phyloP scores from a whole-genome alignment of 2,113 vertebrate genomes.

The Chlamydotis undulata region DNA sequence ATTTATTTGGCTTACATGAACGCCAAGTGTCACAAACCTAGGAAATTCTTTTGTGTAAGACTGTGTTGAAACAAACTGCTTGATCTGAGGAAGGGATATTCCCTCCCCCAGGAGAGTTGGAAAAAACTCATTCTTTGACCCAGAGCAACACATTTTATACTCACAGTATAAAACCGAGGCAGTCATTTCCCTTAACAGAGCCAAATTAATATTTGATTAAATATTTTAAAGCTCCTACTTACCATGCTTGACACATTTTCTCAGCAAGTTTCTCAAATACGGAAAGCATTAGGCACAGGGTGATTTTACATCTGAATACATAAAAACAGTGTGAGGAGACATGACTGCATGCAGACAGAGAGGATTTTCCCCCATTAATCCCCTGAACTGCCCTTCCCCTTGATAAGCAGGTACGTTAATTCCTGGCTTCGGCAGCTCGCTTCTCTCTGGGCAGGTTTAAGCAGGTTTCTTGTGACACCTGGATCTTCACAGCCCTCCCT shows the following conservation, averaged over 20 bases:
- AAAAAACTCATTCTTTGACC: conserved; percentile 26
- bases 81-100: background rate
- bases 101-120: background rate
- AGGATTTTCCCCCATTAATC: background rate
- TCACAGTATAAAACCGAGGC: conserved; percentile 13
- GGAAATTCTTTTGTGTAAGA: conserved; percentile 12
- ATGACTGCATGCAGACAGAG: background rate
- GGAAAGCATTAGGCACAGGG: conserved; percentile 34
- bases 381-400: background rate
- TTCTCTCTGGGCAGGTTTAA: conserved; percentile 7
- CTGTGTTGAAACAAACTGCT: conserved; percentile 3
- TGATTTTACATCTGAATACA: conserved; percentile 43
- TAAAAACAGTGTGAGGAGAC: conserved; percentile 22
- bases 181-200: conserved; percentile 46
- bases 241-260: conserved; percentile 64
- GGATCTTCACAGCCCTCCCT: conserved; percentile 37
- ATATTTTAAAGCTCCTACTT: conserved; percentile 69
- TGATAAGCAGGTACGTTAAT: background rate
- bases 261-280: conserved; percentile 38
- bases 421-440: conserved; percentile 47
- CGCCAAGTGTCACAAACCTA: background rate
- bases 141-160: background rate
- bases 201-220: conserved; percentile 64
- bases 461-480: conserved; percentile 50
- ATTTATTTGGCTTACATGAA: conserved; percentile 30